Base-by-base conservation (phyloP, 2,888 invertebrate species). In the Spisula solida region DNA sequence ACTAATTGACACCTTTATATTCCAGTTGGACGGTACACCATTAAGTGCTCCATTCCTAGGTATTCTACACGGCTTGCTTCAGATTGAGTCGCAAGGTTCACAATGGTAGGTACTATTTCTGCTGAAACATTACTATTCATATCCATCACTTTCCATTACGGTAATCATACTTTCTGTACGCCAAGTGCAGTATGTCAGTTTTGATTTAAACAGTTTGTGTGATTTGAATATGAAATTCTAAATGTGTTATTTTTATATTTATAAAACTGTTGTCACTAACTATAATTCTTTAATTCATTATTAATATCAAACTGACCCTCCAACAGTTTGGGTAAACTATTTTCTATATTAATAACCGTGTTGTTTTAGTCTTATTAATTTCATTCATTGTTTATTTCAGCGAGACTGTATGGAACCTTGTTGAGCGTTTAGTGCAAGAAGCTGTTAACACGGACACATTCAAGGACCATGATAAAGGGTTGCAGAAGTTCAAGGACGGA, bases 41-140 rank as follows among this genome's bases (percentile, higher is more conserved):
- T 98, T 99, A 97, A 99, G 99, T 97, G 98, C 98, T 89, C 98
- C 99, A 47, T 99, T 99, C 96, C 97, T 99, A 92, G 98, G 98
- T 96, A 98, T 99, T 93, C 97, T 99, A 48, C 99, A 99, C 96
- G 99, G 99, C 96, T 97, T 99, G 92, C 97, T 99, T 90, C 97
- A 98, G 90, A 98, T 99, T 94, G 99, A 99, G 96, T 98, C 98
- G 0, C 98, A 98, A 81, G 98, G 99, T 95, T 97, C 98, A 0
- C 98, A 98, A 90, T 98, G 98, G 96, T 95, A 87, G 47, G 80
- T 48, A 10, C 41, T 41, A 29, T 55, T 48, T 25, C 14, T 81
- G 41, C 70, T 29, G 4, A 0, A 34, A 75, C 51, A 1, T 16
- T 51, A 51, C 12, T 16, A 10, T 10, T 51, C 51, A 51, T 14